phyloP scores from a whole-genome alignment of 2,888 invertebrate species.

The Epinotia nisella region DNA sequence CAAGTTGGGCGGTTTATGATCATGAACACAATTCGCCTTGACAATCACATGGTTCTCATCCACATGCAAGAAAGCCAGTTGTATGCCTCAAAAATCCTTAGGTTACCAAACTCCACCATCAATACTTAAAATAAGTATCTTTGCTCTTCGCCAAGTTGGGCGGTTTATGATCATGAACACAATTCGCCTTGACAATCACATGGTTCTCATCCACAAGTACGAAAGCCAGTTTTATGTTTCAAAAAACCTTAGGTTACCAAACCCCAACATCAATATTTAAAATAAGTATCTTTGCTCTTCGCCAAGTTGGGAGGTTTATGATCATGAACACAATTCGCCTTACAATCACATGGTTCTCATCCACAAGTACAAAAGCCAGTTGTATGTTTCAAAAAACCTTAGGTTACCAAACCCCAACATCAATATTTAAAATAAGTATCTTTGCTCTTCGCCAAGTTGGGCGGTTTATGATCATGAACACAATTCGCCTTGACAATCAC shows the following conservation, averaged over 20 bases:
- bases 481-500: conserved; percentile 7
- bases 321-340: neutral
- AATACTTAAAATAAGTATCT: conserved; percentile 11
- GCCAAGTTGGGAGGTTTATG: conserved; percentile 2
- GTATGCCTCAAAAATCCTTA: no score
- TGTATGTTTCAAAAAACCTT: neutral
- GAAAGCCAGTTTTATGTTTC: no score
- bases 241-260: no score
- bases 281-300: neutral
- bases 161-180: neutral
- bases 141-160: neutral
- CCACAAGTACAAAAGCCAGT: conserved; percentile 4
- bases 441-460: neutral
- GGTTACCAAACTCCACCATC: neutral
- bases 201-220: no score
- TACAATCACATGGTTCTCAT: neutral
- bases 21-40: neutral
- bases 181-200: neutral
- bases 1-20: neutral
- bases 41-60: neutral
- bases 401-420: neutral
- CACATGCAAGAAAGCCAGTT: no score
- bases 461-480: conserved; percentile 8
- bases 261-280: conserved; percentile 8
- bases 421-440: conserved; percentile 20